Base-by-base conservation (phyloP, 1,140 invertebrate genomes). In the Sitobion miscanthi region DNA sequence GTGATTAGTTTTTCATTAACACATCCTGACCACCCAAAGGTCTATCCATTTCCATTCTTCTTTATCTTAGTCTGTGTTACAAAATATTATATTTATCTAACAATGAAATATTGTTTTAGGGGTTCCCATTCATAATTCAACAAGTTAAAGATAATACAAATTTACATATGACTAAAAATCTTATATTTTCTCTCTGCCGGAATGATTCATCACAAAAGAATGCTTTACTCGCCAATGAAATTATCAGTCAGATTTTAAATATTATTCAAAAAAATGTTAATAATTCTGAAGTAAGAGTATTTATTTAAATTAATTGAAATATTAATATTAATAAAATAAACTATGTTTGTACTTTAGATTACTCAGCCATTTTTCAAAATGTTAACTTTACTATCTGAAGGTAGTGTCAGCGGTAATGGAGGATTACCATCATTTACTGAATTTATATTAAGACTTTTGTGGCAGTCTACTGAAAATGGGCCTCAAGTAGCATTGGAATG, bases 61-160 rank as follows among this genome's bases (percentile, higher is more conserved):
- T 77, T 17, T 77, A 17, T 77, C n/a, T 69, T 52, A 82, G n/a
- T 30, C 7, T 49, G n/a, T 20, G 21, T 42, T 54, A 52, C n/a
- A 89, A 54, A 57, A n/a, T 69, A 14, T 77, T 35, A 6, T 88
- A 5, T 91, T 30, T 57, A 62, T 86, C 8, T 62, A 57, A 23
- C 35, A 47, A 49, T 6, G 93, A 94, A 93, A 94, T 94, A 94
- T 94, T 93, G 94, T 93, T 95, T 42, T 95, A 98, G 97, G 98
- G 98, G 21, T 99, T 98, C 95, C 98, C 98, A 57, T 99, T 99
- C 95, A 95, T 99, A 42, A 98, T 98, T 95, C 98, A 99, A 95
- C 98, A 99, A 96, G 98, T 98, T 88, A 97, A 98, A 94, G 98
- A 99, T 95, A 97, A 97, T 94, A 97, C 99, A 93, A 99, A 99